phyloP scores from a whole-genome alignment of 2,113 vertebrate genomes.

The Tupaia chinensis region DNA sequence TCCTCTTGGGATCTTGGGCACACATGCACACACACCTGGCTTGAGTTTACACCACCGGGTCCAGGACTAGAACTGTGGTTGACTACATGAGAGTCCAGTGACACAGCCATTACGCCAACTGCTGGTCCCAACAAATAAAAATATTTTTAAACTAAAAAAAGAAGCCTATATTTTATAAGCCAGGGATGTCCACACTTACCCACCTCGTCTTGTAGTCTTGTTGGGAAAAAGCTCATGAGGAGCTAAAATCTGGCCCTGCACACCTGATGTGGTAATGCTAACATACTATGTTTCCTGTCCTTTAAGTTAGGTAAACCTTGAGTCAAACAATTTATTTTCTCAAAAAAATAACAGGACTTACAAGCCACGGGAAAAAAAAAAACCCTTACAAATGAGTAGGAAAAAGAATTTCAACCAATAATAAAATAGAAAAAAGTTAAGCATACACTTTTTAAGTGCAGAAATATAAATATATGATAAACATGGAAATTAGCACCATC shows the following conservation, averaged over 20 bases:
- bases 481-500: background rate
- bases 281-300: background rate
- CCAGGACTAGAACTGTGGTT: too few species aligned
- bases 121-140: too few species aligned
- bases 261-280: slow-evolving; percentile 1
- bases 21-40: too few species aligned
- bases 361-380: background rate
- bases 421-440: slow-evolving; percentile 6
- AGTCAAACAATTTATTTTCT: background rate
- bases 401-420: slow-evolving; percentile 17
- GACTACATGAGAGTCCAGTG: too few species aligned
- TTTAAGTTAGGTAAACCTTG: background rate
- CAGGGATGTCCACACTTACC: background rate
- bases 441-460: background rate
- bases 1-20: too few species aligned
- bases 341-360: background rate
- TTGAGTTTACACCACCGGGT: too few species aligned
- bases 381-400: background rate
- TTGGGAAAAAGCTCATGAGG: background rate
- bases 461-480: background rate
- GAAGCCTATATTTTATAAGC: background rate
- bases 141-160: too few species aligned
- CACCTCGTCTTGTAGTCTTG: background rate
- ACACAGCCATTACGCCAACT: too few species aligned
- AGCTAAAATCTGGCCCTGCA: background rate